A percentile compares a stretch with the other conserved stretches of the same genome.
phyloP scores from a whole-genome alignment of 2,113 vertebrate genomes.

The Hypocryptadius cinnamomeus region DNA sequence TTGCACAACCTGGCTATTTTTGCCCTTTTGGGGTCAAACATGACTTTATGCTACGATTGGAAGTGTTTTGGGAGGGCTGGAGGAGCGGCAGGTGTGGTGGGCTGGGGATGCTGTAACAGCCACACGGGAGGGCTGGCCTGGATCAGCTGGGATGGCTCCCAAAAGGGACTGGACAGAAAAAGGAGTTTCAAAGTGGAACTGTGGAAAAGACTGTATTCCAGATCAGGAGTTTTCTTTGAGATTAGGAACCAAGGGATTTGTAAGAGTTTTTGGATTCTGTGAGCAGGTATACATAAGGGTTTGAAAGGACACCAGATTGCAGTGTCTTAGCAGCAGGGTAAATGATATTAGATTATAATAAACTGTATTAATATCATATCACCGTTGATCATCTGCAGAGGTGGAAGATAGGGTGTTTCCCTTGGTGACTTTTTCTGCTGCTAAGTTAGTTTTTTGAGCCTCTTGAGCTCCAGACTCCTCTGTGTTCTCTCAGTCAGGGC shows the following conservation, averaged over 20 bases:
- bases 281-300: not conserved
- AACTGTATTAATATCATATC: not conserved
- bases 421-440: not conserved
- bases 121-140: too few species aligned
- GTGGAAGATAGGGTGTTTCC: not conserved
- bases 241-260: not conserved
- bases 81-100: not conserved
- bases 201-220: not conserved
- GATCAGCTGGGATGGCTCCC: not conserved
- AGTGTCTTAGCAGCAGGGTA: not conserved
- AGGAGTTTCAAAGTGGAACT: not conserved
- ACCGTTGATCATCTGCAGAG: not conserved
- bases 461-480: not conserved
- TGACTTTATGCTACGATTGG: not conserved
- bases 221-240: not conserved
- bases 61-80: not conserved
- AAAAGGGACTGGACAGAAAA: not conserved
- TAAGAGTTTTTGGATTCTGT: not conserved
- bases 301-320: not conserved
- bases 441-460: not conserved
- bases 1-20: not conserved
- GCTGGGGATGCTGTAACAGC: fast-evolving
- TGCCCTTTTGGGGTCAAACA: not conserved
- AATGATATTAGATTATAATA: not conserved
- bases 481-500: not conserved